These are phyloP conservation scores for Scaptomyza caliginosa DNA, from an alignment of 2,888 invertebrate genomes.

Conservation along the genomic window DNA sequence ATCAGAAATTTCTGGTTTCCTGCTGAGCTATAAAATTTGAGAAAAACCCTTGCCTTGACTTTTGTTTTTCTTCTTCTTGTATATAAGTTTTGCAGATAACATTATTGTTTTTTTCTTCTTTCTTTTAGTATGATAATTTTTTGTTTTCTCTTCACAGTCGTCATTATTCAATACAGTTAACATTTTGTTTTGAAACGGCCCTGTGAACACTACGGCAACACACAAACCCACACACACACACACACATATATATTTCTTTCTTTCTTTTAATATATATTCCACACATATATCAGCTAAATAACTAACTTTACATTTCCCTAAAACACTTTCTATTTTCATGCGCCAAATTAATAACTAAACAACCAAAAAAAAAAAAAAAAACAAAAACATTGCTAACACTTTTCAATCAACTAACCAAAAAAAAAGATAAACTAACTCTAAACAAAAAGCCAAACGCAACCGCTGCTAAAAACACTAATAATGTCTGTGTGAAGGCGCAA, in stretches of 20 bases:
- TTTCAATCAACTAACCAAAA: conserved; percentile 55
- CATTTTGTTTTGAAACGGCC: conserved; percentile 57
- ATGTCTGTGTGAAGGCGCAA: conserved; percentile 45
- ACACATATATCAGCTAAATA: conserved; percentile 13
- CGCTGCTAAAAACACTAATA: conserved; percentile 68
- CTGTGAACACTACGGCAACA: conserved; percentile 38
- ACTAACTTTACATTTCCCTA: conserved; percentile 62
- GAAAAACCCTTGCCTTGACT: conserved; percentile 12
- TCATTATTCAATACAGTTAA: conserved; percentile 44
- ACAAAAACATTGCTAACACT: conserved; percentile 40
- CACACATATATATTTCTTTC: conserved; percentile 14
- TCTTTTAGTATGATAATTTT: conserved; percentile 43
- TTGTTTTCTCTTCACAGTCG: conserved; percentile 69
- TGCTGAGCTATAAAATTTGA: conserved; percentile 1
- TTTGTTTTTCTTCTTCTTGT: conserved; percentile 23
- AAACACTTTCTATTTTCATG: conserved; percentile 66
- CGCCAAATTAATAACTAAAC: conserved; percentile 40
- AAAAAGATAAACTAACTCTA: conserved; percentile 70
- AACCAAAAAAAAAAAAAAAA: conserved; percentile 29
- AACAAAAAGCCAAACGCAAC: conserved; percentile 59
- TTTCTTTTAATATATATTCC: conserved; percentile 5
- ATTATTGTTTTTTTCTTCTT: too few relatives aligned
- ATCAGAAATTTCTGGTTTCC: not conserved
- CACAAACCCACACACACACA: conserved; percentile 18
- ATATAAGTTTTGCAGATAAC: not conserved